Base-by-base conservation (phyloP, 2,113 vertebrate species). In the Clarias batrachus region DNA sequence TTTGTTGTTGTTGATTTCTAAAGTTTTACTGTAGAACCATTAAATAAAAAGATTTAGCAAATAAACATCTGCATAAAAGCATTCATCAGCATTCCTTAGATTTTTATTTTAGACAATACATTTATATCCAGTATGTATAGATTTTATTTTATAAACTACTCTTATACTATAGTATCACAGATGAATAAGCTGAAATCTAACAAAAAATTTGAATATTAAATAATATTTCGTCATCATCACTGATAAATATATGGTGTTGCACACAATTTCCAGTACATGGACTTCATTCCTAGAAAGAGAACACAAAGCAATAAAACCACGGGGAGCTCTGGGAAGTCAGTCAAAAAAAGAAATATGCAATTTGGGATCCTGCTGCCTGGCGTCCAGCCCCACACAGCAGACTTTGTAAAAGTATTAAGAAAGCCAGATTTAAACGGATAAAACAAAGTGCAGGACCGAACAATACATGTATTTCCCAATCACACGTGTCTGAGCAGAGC, bases 251-350 rank as follows among this genome's bases (percentile, higher is more conserved):
- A 30, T 48, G 37, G 21, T 21, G 30, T 86, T 86, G 30, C 71
- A 3, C 60, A 56, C 60, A 21, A 82, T 74, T 87, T 81, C 63
- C 65, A 80, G n/a, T 86, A 54, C 62, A 74, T 83, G 65, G 17
- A 78, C 65, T 83, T 52, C 17, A 81, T 89, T 79, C 89, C 86
- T 89, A 89, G 89, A 89, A 89, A 87, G 86, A 83, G 81, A 71
- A 70, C 74, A 87, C 82, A 65, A 65, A 60, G 89, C 82, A 85
- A 57, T 89, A 86, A 89, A 89, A 71, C 23, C 37, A 27, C 78
- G 79, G 83, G 86, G 73, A 83, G 80, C 84, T 83, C 86, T 87
- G 86, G 89, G 86, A 89, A 89, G 85, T 74, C 73, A 83, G 73
- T 86, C 84, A 85, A 87, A 85, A 89, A 33, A 77, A 83, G 74